Conservation (phyloP, 1,140 invertebrate species). For the Hylaeus volcanicus region DNA sequence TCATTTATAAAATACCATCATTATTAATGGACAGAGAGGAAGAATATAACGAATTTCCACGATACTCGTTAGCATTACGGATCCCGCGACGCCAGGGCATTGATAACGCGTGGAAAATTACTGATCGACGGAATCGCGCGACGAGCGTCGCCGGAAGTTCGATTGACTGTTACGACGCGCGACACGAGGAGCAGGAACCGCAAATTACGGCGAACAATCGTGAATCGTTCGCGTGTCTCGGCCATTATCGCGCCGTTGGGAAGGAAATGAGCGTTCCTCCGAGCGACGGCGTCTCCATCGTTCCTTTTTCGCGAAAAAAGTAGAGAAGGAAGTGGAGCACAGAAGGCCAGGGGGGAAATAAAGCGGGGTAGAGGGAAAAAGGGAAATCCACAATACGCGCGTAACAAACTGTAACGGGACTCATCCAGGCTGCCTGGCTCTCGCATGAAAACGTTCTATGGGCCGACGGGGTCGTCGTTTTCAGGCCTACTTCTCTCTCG, state of each 20-base stretch:
- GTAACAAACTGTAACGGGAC: slow-evolving; percentile 56
- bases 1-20: too few species aligned
- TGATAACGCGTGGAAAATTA: not conserved
- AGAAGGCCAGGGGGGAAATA: not conserved
- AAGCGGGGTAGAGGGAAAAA: not conserved
- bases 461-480: slow-evolving; percentile 33
- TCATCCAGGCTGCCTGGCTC: slow-evolving; percentile 32
- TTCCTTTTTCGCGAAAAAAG: slow-evolving; percentile 24
- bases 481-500: slow-evolving; percentile 50
- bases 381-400: slow-evolving; percentile 59
- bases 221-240: slow-evolving; percentile 33
- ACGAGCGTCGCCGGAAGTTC: slow-evolving; percentile 13
- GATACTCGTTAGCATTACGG: too few species aligned
- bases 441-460: slow-evolving; percentile 60
- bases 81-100: too few species aligned
- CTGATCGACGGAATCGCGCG: too few species aligned
- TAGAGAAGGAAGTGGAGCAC: slow-evolving; percentile 5
- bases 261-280: slow-evolving; percentile 55
- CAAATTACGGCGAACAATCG: slow-evolving; percentile 57
- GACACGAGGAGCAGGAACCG: not conserved
- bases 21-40: too few species aligned
- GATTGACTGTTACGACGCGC: slow-evolving; percentile 26
- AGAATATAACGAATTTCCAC: too few species aligned
- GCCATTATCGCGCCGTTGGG: slow-evolving; percentile 46
- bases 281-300: slow-evolving; percentile 32